Evolutionary conservation across 2,888 invertebrate species (phyloP).

Genomic region (Apomyelois bistriatella): DNA sequence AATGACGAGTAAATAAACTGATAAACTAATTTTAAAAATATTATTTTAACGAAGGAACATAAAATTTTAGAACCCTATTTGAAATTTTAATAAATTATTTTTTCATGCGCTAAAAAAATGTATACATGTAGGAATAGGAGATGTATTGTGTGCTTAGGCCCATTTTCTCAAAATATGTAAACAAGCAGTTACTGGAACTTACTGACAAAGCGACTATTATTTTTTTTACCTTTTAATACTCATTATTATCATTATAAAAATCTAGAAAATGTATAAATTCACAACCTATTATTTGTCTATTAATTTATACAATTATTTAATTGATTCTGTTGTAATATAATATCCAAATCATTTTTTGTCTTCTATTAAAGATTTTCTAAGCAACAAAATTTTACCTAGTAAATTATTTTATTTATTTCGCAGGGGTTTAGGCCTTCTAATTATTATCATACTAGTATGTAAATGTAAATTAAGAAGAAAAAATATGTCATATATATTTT

Average conservation of each 20-base stretch:
- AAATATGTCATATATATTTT: neutral
- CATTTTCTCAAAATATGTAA: constrained; percentile 25
- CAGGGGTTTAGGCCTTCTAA: constrained; percentile 55
- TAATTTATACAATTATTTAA: constrained; percentile 35
- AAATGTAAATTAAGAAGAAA: neutral
- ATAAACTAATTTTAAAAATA: no score
- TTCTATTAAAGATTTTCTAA: constrained; percentile 23
- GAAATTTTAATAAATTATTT: no score
- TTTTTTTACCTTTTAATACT: constrained; percentile 42
- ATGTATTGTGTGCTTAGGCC: neutral
- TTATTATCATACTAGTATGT: neutral
- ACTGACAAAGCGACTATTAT: constrained; percentile 34
- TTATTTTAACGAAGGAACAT: no score
- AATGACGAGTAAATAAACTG: no score
- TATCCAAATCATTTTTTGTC: constrained; percentile 31
- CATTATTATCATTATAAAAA: constrained; percentile 64
- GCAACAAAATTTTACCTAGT: constrained; percentile 35
- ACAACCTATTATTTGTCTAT: constrained; percentile 78
- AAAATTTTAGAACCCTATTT: no score
- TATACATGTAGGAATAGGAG: no score
- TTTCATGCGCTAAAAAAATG: no score
- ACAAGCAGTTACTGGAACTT: constrained; percentile 47
- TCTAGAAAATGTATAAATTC: constrained; percentile 79
- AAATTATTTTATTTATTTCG: constrained; percentile 26
- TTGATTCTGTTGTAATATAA: constrained; percentile 33